These are phyloP conservation scores for Rhagophthalmus giganteus DNA, from an alignment of 2,888 invertebrate species.

Conservation along the genomic window DNA sequence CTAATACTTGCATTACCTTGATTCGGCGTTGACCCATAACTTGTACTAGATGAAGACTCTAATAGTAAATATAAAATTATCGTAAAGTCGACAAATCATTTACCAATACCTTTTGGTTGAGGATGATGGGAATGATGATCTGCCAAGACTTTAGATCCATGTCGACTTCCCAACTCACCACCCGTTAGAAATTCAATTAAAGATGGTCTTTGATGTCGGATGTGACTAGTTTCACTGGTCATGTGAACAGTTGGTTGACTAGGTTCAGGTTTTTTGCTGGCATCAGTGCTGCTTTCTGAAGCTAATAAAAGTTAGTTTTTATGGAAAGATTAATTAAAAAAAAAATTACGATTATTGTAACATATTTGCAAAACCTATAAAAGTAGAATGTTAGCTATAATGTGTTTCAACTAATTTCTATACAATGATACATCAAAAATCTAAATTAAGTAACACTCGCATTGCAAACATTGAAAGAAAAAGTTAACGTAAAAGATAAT, in stretches of 20 bases:
- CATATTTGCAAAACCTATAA: too few relatives aligned
- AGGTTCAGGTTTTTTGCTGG: conserved; percentile 51
- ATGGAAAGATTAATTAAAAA: conserved; percentile 3
- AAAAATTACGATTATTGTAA: too few relatives aligned
- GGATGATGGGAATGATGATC: conserved; percentile 23
- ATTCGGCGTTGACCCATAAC: conserved; percentile 51
- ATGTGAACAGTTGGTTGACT: conserved; percentile 56
- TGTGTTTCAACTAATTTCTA: too few relatives aligned
- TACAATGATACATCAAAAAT: conserved; percentile 7
- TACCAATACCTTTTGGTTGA: conserved; percentile 19
- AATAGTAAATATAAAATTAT: conserved; percentile 5
- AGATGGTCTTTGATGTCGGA: conserved; percentile 66
- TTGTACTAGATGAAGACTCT: conserved; percentile 51
- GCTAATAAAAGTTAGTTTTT: conserved; percentile 38
- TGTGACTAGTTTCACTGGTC: conserved; percentile 54
- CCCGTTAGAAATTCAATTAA: conserved; percentile 70
- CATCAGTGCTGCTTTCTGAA: conserved; percentile 46
- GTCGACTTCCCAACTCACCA: conserved; percentile 50
- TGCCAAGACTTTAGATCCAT: conserved; percentile 43
- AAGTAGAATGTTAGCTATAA: too few relatives aligned
- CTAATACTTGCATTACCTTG: conserved; percentile 47
- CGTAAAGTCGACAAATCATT: not conserved
- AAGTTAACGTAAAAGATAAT: too few relatives aligned
- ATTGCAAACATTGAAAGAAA: too few relatives aligned
- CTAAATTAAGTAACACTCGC: too few relatives aligned